Base-by-base conservation (phyloP, 1,140 invertebrate species). In the Magallana angulata region DNA sequence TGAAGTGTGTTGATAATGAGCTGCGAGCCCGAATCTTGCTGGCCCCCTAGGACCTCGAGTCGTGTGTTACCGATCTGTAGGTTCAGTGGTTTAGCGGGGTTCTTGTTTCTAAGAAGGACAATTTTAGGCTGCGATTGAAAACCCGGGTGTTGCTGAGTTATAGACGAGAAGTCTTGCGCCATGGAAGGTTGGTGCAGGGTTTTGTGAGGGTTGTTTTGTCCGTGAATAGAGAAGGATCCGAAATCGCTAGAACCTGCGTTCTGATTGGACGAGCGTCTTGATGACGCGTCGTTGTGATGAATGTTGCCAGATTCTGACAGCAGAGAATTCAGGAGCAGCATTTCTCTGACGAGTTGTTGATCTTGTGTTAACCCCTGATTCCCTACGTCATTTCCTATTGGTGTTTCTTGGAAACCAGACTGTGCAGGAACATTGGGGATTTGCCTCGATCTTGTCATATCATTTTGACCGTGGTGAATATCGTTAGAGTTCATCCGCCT, bases 71-170 rank as follows among this genome's bases (percentile, higher is more conserved):
- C 68, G 18, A 76, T 76, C 68, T 76, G 68, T 3, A 76, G 24
- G 24, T 76, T 76, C 68, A 76, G 14, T 76, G 68, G 68, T 30
- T 30, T 76, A 30, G 68, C 68, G 24, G 68, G 36, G 68, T 76
- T 76, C 8, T 30, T 18, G 68, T 76, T 76, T 24, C 68, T 18
- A 2, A 76, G 68, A 76, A 76, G 18, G 8, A 76, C 68, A 24
- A 76, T 76, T 76, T 76, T 76, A 9, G 68, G 68, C 36, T 76
- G 24, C 3, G 8, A 30, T 7, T 76, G 68, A 36, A 24, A 24
- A 12, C 11, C 24, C 24, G 24, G 7, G 9, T 76, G 68, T 11
- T 30, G 8, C 8, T 8, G 4, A 12, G 24, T 12, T 2, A 76
- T 4, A 76, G 11, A 30, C 11, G 68, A 76, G 24, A 30, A 36